A percentile compares a stretch with the other conserved stretches of the same genome.
Evolutionary conservation across 2,113 vertebrate genomes (phyloP).

Genomic region (Austrofundulus limnaeus): DNA sequence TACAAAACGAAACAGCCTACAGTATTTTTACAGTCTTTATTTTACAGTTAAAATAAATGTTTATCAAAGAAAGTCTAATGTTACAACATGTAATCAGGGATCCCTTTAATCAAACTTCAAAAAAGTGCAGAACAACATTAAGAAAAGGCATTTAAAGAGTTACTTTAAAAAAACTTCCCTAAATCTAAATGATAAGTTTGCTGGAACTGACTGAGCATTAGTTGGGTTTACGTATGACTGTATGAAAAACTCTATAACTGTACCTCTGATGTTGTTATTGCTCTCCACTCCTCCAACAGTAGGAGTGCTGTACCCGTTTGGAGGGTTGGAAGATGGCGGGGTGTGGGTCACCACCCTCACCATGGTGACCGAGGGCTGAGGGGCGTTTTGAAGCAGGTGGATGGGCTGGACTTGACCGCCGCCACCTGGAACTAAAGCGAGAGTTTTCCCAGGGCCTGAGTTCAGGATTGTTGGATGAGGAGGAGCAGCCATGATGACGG

Average conservation of each 20-base stretch:
- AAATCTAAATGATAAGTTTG: too few relatives aligned
- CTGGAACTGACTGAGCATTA: too few relatives aligned
- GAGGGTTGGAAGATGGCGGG: constrained; percentile 81
- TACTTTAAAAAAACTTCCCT: too few relatives aligned
- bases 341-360: constrained; percentile 88
- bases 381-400: constrained; percentile 84
- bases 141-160: too few relatives aligned
- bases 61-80: too few relatives aligned
- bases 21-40: too few relatives aligned
- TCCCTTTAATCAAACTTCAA: too few relatives aligned
- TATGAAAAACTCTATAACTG: not conserved
- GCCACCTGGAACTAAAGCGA: constrained; percentile 87
- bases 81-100: too few relatives aligned
- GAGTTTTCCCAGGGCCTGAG: constrained; percentile 83
- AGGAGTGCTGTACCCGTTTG: constrained; percentile 90
- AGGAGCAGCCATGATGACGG: constrained; percentile 94
- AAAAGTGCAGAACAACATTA: too few relatives aligned
- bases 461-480: constrained; percentile 78
- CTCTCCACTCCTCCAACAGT: constrained; percentile 79
- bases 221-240: too few relatives aligned
- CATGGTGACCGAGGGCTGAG: constrained; percentile 92
- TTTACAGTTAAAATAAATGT: too few relatives aligned
- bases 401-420: constrained; percentile 85
- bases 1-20: too few relatives aligned
- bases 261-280: constrained; percentile 79